Evolutionary conservation across 37 sponge, comb jelly and placozoan genomes (phyloP), one percentile per base, ranked within the genome.

Genomic region (Corticium candelabrum): DNA sequence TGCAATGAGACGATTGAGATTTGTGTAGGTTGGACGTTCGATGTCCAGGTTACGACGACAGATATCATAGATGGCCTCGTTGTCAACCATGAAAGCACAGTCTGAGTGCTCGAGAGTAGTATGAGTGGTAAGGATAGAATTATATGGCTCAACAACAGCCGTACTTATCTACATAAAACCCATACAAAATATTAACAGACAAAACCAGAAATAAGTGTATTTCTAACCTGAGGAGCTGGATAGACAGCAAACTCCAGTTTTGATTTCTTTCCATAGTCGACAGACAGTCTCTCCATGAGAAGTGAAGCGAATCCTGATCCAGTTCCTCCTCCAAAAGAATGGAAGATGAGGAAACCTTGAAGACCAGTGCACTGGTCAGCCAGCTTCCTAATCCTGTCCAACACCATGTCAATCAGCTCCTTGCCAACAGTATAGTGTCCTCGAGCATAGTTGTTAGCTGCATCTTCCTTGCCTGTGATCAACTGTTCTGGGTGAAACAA

Each of bases 21-120:
- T 94, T 74, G 83, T 81, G 82, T 94, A 94, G 1, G 84, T 77
- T 37, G 95, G 95, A 1, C 95, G 80, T 74, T 94, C 87, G 57
- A 94, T 84, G 80, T 83, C 87, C 32, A 94, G 85, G 79, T 91
- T 94, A 40, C 83, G 72, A 31, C 83, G 77, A 69, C 95, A 94
- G 76, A 94, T 94, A 67, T 94, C 95, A 77, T 90, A 94, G 78
- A 86, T 90, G 39, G 95, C 95, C 74, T 94, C 95, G 74, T 94
- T 94, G 87, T 94, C 95, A 3, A 94, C 90, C 95, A 94, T 94
- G 84, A 94, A 94, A 69, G 90, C 83, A 80, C 95, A 94, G 81
- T 94, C 95, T 0, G 88, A 68, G 81, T 94, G 91, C 76, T 94
- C 95, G 77, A 94, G 79, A 3, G 95, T 87, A 41, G 89, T 94